Evolutionary conservation across 2,113 vertebrate genomes (phyloP), one percentile per base, ranked within the genome.

Genomic region (Larimichthys polyactis): DNA sequence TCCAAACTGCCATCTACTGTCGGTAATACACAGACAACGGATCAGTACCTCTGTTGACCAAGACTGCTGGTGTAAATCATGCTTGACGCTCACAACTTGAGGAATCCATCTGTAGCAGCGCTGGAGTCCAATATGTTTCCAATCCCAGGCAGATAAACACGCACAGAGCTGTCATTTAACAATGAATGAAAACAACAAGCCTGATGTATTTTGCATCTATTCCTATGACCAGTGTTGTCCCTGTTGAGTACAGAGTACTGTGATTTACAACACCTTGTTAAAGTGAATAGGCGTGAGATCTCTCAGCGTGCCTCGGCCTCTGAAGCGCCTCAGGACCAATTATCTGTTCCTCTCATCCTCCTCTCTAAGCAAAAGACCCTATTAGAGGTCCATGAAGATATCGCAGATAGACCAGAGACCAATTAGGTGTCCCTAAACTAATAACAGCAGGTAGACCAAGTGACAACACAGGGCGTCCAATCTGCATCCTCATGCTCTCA

Each of bases 391-490:
- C 75, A 82, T 89, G 86, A 92, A 92, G 86, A 85, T 84, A 85
- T 87, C 86, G 81, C 89, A 82, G 84, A 84, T 80, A 90, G 92
- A 90, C 84, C 81, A 65, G 92, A 92, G 93, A 93, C 91, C 93
- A 94, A 93, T 94, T 93, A 93, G 75, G 66, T 36, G 69, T 87
- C 87, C 87, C 90, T 81, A 74, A 92, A 89, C 90, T 86, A 87
- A 89, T 89, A 90, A 82, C 89, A 84, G 86, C 82, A 90, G 87
- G 86, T 93, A 88, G 60, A 88, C 15, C 46, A 36, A 81, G 84
- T 87, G 89, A 89, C 75, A 84, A 88, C 83, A 71, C 29, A 36
- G 1, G 63, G 67, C 20, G 49, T 87, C 84, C 71, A 51, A 79
- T 88, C 86, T 80, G 73, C 82, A 83, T 80, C 67, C 73, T 52